A percentile compares a stretch with the other conserved stretches of the same genome.
Conservation (phyloP, 92 coral and sea anemone genomes). For the Palythoa heliodiscus region DNA sequence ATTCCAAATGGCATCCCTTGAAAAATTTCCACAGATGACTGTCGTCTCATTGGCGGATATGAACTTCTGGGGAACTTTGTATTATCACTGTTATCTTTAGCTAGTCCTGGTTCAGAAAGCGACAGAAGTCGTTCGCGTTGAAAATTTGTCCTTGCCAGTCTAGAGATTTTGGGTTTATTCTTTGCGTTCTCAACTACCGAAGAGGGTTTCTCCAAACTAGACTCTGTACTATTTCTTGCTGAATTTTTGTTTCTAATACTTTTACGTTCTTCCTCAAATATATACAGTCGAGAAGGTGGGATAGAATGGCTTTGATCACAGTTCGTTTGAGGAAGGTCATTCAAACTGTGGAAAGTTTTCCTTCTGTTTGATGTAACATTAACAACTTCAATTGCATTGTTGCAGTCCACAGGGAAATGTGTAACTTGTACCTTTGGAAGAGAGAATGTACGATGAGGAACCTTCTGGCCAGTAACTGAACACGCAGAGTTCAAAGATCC, state of each 20-base stretch:
- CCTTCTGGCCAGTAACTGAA: too few species aligned
- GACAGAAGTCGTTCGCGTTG: neutral
- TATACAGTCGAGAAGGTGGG: neutral
- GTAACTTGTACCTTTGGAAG: slow-evolving; percentile 35
- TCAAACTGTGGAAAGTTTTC: neutral
- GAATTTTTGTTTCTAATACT: neutral
- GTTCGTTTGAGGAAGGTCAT: neutral
- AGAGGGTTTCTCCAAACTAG: neutral
- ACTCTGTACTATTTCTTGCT: neutral
- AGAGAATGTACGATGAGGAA: neutral
- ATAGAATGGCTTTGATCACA: neutral
- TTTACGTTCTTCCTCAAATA: neutral
- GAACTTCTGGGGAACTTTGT: neutral
- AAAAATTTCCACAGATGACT: neutral
- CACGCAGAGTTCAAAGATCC: neutral
- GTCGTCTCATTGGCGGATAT: neutral
- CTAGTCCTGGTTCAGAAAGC: neutral
- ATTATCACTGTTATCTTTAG: neutral
- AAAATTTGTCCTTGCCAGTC: neutral
- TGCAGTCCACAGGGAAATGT: slow-evolving; percentile 45
- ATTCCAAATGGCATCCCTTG: slow-evolving; percentile 23
- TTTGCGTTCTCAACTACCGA: neutral
- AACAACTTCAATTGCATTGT: neutral
- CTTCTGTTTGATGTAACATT: neutral
- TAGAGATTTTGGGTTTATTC: neutral